Conservation (phyloP, 1,140 invertebrate species). For the Anastatus disparis region DNA sequence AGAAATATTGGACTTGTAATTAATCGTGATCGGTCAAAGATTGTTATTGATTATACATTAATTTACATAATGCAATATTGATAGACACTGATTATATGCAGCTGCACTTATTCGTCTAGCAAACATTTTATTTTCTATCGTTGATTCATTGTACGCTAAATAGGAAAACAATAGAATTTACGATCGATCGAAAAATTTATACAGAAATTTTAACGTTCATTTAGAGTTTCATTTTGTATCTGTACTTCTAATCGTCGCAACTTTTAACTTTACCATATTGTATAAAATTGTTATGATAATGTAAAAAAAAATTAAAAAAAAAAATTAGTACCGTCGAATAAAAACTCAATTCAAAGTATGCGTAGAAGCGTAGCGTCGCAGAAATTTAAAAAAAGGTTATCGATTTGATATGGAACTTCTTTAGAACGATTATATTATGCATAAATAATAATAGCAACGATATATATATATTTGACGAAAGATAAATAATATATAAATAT, state of each 20-base stretch:
- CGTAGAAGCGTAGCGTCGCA: not conserved
- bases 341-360: not conserved
- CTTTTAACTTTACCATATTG: conserved; percentile 5
- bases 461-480: not conserved
- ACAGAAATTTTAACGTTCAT: not conserved
- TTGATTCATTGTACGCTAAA: not conserved
- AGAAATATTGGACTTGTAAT: too few relatives aligned
- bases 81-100: too few relatives aligned
- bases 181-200: too few relatives aligned
- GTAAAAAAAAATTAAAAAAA: not conserved
- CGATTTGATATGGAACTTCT: conserved; percentile 3
- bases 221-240: not conserved
- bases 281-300: conserved; percentile 14
- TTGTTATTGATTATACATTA: too few relatives aligned
- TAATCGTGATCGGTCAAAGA: too few relatives aligned
- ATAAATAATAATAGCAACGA: not conserved
- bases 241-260: not conserved
- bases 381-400: not conserved
- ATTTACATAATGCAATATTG: too few relatives aligned
- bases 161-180: too few relatives aligned
- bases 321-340: not conserved
- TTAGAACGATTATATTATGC: not conserved
- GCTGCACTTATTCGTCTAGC: too few relatives aligned
- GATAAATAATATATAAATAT: not conserved
- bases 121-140: not conserved